Evolutionary conservation across 35 echinoderm and acorn worm genomes (phyloP).

Genomic region (Acanthaster planci): DNA sequence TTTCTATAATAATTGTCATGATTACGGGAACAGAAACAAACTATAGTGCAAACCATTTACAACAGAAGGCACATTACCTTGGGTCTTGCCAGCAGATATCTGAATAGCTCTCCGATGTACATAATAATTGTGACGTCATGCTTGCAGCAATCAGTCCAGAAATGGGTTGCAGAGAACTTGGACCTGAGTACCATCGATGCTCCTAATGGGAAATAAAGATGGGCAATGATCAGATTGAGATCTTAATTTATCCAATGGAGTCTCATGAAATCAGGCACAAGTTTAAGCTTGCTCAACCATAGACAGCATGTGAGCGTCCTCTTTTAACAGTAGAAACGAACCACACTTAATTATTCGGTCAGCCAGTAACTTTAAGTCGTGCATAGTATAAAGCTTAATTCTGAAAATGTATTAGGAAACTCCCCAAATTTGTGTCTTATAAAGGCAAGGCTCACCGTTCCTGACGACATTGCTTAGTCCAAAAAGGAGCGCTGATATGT

Average conservation of each 20-base stretch:
- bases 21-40: too few relatives aligned
- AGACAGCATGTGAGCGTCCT: too few relatives aligned
- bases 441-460: slow-evolving; percentile 63
- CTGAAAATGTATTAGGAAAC: not conserved
- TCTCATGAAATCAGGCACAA: not conserved
- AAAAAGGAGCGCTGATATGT: slow-evolving; percentile 92
- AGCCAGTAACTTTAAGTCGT: not conserved
- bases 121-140: slow-evolving; percentile 93
- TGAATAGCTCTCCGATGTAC: slow-evolving; percentile 96
- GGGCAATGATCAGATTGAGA: not conserved
- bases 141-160: slow-evolving; percentile 92
- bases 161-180: slow-evolving; percentile 89
- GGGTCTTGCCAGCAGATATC: slow-evolving; percentile 81
- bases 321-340: too few relatives aligned
- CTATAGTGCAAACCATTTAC: too few relatives aligned
- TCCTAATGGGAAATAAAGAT: slow-evolving; percentile 42
- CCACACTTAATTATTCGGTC: too few relatives aligned
- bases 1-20: too few relatives aligned
- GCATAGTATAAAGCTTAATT: not conserved
- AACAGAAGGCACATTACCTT: slow-evolving; percentile 38
- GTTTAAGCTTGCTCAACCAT: not conserved
- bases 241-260: not conserved
- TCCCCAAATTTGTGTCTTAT: not conserved
- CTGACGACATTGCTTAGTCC: slow-evolving; percentile 80
- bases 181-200: slow-evolving; percentile 79